Conservation (phyloP, 2,797 vertebrate species). For the Lepilemur septentrionalis region DNA sequence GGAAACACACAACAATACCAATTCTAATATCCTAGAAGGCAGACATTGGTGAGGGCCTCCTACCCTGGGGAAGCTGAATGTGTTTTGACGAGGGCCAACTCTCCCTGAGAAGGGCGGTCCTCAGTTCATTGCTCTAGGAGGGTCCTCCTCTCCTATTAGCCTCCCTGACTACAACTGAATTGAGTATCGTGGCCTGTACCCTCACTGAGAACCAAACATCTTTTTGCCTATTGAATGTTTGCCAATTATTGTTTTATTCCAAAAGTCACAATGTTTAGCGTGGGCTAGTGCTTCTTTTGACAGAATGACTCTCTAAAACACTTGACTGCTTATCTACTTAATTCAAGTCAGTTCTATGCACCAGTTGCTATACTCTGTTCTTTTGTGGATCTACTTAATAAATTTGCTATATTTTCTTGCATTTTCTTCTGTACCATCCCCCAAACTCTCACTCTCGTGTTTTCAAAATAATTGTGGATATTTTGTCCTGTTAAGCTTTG, state of each 20-base stretch:
- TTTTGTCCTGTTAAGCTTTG: neutral
- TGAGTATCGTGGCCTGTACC: neutral
- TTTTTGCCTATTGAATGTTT: neutral
- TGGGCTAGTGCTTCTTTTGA: neutral
- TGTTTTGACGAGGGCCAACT: neutral
- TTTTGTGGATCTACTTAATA: neutral
- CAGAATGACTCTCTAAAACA: neutral
- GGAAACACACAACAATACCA: neutral
- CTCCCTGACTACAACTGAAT: neutral
- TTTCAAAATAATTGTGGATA: neutral
- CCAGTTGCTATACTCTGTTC: neutral
- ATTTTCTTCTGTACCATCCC: neutral
- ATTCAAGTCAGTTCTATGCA: neutral
- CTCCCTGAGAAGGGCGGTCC: fast-evolving
- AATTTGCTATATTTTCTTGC: neutral
- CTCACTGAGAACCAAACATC: neutral
- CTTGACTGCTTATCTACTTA: neutral
- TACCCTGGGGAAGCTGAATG: neutral
- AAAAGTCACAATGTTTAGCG: neutral
- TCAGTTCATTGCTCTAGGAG: neutral
- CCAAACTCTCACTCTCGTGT: neutral
- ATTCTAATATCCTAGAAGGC: neutral
- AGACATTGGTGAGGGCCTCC: neutral
- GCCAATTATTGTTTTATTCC: neutral
- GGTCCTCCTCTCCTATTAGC: neutral